Base-by-base conservation (phyloP, 2,797 vertebrate genomes). In the Danio aesculapii region DNA sequence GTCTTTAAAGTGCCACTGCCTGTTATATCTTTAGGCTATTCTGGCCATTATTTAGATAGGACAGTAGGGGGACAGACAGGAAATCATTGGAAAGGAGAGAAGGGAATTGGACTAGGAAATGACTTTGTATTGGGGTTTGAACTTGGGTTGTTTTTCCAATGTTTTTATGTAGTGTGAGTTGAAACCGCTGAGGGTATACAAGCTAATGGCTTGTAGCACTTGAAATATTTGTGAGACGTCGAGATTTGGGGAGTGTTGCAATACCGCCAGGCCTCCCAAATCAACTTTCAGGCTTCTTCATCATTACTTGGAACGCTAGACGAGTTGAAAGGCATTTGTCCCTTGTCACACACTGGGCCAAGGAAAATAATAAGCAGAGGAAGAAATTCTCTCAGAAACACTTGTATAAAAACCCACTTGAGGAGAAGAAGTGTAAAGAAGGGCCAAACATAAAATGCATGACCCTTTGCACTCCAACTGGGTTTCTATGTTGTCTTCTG, bases 291-390 rank as follows among this genome's bases (percentile, higher is more conserved):
- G 10, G 72, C 19, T 6, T 50, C 43, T 30, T 19, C 17, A 64
- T n/a, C 17, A 77, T 67, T 46, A 67, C 6, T 77, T 67, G 41
- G 16, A 78, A 67, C 52, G 49, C 19, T n/a, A 46, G 52, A 58
- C 58, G 30, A 70, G 55, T 58, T 62, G 17, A 70, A 59, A 79
- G 30, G 12, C 30, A 39, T 70, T 62, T 50, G 12, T 16, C n/a
- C 30, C 12, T 62, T 70, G 55, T 41, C 30, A 59, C 63, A 47
- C 11, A 10, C 75, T 39, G 44, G 44, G 49, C 46, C n/a, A 55
- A 64, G n/a, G 39, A 59, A 57, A 68, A 68, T 49, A 69, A 69
- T 39, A 49, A 64, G 61, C 61, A 44, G 49, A 64, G 8, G 16
- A 14, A n/a, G 57, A 63, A 52, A 17, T 41, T 52, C 30, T 52